A percentile compares a stretch with the other conserved stretches of the same genome.
Conservation (phyloP, 2,113 vertebrate genomes). For the Bos javanicus region DNA sequence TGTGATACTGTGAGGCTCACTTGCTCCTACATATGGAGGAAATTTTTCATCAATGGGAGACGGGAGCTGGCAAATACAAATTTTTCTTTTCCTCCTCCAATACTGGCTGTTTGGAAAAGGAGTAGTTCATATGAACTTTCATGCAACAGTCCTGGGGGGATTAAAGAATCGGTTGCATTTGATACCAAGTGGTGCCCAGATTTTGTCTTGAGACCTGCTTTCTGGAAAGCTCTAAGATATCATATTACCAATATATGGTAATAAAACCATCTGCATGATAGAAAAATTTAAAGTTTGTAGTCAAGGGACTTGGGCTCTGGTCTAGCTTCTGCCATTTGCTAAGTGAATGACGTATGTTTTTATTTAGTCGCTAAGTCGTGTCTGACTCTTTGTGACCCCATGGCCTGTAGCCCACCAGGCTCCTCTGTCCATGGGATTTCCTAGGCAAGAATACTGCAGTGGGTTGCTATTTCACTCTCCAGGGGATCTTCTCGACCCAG, state of each 20-base stretch:
- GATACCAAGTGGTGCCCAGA: background rate
- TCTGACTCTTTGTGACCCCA: background rate
- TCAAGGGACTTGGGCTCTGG: background rate
- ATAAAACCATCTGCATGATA: background rate
- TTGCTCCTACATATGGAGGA: background rate
- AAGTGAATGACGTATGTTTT: background rate
- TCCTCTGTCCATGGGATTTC: background rate
- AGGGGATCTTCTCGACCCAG: background rate
- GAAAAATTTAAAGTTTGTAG: background rate
- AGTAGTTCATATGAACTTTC: background rate
- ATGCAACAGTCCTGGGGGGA: background rate
- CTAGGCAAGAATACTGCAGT: background rate
- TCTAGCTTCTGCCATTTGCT: background rate
- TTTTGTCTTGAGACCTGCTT: background rate
- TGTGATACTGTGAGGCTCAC: background rate
- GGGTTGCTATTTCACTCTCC: background rate
- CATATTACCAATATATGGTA: background rate
- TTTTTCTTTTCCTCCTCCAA: background rate
- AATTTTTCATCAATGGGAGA: background rate
- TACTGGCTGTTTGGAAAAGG: background rate
- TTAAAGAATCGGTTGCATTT: background rate
- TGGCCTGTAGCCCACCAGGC: background rate
- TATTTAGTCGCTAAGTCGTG: background rate
- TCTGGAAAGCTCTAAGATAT: background rate
- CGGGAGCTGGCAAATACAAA: background rate